Conservation (phyloP, 2,797 vertebrate species). For the Etheostoma nigrum region DNA sequence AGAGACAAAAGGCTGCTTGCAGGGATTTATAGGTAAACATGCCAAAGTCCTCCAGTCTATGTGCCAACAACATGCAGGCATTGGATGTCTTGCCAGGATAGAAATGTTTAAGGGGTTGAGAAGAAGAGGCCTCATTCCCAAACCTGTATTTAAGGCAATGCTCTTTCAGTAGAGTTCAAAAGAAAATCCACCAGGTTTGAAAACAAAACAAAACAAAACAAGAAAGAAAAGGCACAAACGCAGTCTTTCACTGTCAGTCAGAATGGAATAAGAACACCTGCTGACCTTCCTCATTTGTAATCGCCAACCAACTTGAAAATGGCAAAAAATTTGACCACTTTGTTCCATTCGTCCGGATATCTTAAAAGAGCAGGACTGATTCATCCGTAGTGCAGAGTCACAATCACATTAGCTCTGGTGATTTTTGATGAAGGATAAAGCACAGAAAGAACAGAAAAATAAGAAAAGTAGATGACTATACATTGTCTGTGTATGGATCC, state of each 20-base stretch:
- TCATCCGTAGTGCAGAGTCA: slow-evolving; percentile 71
- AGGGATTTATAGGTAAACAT: slow-evolving; percentile 80
- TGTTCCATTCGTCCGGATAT: slow-evolving; percentile 40
- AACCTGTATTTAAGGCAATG: slow-evolving; percentile 93
- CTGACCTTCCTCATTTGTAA: slow-evolving; percentile 37
- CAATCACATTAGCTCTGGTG: slow-evolving; percentile 67
- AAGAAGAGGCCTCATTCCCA: slow-evolving; percentile 66
- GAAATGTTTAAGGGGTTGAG: slow-evolving; percentile 48
- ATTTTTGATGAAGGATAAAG: slow-evolving; percentile 58
- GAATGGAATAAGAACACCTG: slow-evolving; percentile 77
- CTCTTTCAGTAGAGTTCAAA: slow-evolving; percentile 87
- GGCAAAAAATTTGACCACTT: slow-evolving; percentile 47
- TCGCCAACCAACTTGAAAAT: slow-evolving; percentile 40
- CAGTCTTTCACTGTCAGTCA: slow-evolving; percentile 85
- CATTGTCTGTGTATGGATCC: slow-evolving; percentile 28
- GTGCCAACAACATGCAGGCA: slow-evolving; percentile 77
- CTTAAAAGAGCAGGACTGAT: slow-evolving; percentile 67
- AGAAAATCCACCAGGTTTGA: slow-evolving; percentile 85
- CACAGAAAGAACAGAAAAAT: slow-evolving; percentile 45
- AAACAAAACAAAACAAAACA: slow-evolving; percentile 52
- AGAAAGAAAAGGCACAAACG: slow-evolving; percentile 91
- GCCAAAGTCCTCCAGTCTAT: slow-evolving; percentile 78
- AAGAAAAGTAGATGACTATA: slow-evolving; percentile 45
- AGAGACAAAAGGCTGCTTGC: slow-evolving; percentile 75
- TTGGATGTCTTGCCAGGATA: slow-evolving; percentile 54